Evolutionary conservation across 2,888 invertebrate species (phyloP).

Genomic region (Anoncus sp.): DNA sequence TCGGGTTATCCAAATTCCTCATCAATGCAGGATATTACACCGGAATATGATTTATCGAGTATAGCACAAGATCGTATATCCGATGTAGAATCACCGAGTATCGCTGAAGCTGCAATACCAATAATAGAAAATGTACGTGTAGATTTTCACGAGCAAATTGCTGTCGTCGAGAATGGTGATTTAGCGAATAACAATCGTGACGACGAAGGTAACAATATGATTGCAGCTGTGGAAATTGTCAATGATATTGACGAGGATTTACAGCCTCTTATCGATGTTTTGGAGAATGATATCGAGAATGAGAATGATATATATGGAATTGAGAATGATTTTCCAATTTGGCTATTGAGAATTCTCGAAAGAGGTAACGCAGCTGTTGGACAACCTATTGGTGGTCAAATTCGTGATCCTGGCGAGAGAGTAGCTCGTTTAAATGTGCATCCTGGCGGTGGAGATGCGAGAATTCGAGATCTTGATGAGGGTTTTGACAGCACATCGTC

Average conservation of each 20-base stretch:
- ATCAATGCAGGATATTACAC: slow-evolving; percentile 77
- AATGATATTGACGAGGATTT: slow-evolving; percentile 74
- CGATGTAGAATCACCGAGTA: slow-evolving; percentile 70
- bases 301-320: slow-evolving; percentile 78
- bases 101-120: slow-evolving; percentile 72
- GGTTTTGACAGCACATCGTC: slow-evolving; percentile 71
- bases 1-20: slow-evolving; percentile 80
- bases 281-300: slow-evolving; percentile 78
- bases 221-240: slow-evolving; percentile 71
- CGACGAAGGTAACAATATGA: slow-evolving; percentile 84
- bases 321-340: slow-evolving; percentile 77
- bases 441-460: slow-evolving; percentile 56
- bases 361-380: slow-evolving; percentile 69
- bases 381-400: slow-evolving; percentile 37
- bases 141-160: slow-evolving; percentile 19
- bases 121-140: no score
- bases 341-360: slow-evolving; percentile 76
- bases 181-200: slow-evolving; percentile 85
- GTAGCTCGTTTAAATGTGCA: background rate
- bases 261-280: slow-evolving; percentile 74
- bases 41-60: slow-evolving; percentile 76
- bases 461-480: slow-evolving; percentile 58
- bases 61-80: slow-evolving; percentile 72
- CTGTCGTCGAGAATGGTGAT: slow-evolving; percentile 84
- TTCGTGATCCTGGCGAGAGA: slow-evolving; percentile 42